Evolutionary conservation across 2,113 vertebrate genomes (phyloP).

Genomic region (Hippopotamus amphibius): DNA sequence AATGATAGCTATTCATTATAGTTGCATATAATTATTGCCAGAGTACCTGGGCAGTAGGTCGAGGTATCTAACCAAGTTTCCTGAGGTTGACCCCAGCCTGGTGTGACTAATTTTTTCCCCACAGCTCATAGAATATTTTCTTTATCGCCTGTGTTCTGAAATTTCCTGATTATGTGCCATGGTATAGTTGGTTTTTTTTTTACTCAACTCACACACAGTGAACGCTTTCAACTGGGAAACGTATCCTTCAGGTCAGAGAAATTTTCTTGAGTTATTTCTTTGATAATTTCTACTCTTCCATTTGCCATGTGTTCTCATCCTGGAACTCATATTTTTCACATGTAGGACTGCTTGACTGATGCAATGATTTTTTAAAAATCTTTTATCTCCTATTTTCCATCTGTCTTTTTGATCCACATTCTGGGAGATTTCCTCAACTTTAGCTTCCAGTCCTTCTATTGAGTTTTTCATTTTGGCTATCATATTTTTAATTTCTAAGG

Average conservation of each 20-base stretch:
- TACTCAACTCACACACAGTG: neutral
- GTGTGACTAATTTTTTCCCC: neutral
- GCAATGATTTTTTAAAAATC: neutral
- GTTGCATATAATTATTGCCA: constrained; percentile 11
- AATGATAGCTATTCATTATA: constrained; percentile 1
- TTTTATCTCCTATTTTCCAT: constrained; percentile 8
- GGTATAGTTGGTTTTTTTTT: neutral
- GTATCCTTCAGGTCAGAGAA: constrained; percentile 9
- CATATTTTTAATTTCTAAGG: constrained; percentile 38
- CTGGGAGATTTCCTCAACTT: constrained; percentile 19
- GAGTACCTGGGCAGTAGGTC: neutral
- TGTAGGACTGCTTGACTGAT: neutral
- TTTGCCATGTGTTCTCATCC: constrained; percentile 35
- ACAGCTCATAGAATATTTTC: neutral
- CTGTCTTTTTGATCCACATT: neutral
- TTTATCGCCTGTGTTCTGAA: neutral
- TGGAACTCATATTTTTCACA: neutral
- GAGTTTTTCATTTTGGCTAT: constrained; percentile 45
- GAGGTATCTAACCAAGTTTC: constrained; percentile 4
- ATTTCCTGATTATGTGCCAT: neutral
- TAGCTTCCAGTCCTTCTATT: neutral
- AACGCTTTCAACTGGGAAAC: neutral
- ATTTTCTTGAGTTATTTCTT: constrained; percentile 43
- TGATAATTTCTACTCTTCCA: neutral
- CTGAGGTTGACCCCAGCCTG: neutral